Conservation (phyloP, 2,888 invertebrate species). For the Andrena minutula region DNA sequence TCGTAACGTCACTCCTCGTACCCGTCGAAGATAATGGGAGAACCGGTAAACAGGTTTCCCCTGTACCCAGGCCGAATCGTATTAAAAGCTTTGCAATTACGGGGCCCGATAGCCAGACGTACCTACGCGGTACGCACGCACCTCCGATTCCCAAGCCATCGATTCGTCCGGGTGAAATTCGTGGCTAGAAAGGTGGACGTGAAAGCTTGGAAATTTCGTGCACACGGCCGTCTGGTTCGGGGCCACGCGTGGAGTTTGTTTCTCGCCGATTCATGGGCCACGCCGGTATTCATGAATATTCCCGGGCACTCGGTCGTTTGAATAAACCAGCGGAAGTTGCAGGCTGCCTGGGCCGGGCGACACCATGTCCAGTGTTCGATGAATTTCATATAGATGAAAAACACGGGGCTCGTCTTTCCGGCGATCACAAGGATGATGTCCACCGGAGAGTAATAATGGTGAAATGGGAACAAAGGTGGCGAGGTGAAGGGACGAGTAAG, state of each 20-base stretch:
- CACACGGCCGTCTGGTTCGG: slow-evolving; percentile 15
- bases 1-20: slow-evolving; percentile 57
- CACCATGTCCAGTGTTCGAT: slow-evolving; percentile 55
- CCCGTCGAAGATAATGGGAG: slow-evolving; percentile 53
- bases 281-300: slow-evolving; percentile 65
- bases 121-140: background rate
- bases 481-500: too few relatives aligned
- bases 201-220: slow-evolving; percentile 47
- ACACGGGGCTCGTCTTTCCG: background rate
- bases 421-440: slow-evolving; percentile 6
- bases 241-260: slow-evolving; percentile 26
- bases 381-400: slow-evolving; percentile 53
- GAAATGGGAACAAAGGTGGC: too few relatives aligned
- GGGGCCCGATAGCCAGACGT: slow-evolving; percentile 6
- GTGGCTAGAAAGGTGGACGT: slow-evolving; percentile 31
- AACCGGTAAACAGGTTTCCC: slow-evolving; percentile 61
- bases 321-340: slow-evolving; percentile 47
- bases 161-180: slow-evolving; percentile 40
- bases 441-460: background rate
- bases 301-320: slow-evolving; percentile 41
- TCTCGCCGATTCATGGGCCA: slow-evolving; percentile 45
- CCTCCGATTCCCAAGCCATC: slow-evolving; percentile 5
- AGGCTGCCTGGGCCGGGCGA: slow-evolving; percentile 13
- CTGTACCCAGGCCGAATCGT: background rate
- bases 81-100: slow-evolving; percentile 49